Percentiles rank a stretch among this genome's conserved stretches.
Evolutionary conservation across 2,113 vertebrate genomes (phyloP).

Genomic region (Scopus umbretta): DNA sequence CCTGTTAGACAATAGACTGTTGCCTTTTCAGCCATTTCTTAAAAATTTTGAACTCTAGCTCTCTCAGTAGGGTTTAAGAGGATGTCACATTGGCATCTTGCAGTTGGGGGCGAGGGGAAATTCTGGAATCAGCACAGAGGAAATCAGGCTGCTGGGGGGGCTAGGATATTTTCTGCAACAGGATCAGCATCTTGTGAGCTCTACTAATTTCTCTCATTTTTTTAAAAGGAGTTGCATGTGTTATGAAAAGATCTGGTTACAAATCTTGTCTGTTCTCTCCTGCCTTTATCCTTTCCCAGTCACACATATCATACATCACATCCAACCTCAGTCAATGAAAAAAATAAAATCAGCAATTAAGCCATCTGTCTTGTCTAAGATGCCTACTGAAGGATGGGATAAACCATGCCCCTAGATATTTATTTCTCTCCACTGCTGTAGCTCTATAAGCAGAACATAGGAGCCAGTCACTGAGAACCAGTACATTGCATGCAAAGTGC

Average conservation of each 20-base stretch:
- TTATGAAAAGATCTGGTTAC: background rate
- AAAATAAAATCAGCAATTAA: background rate
- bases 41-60: background rate
- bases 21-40: background rate
- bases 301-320: background rate
- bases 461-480: background rate
- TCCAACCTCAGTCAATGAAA: background rate
- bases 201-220: background rate
- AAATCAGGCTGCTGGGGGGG: background rate
- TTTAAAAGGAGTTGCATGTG: background rate
- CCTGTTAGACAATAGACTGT: background rate
- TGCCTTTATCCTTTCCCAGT: background rate
- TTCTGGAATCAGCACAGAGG: background rate
- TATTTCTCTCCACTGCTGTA: background rate
- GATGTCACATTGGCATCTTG: too few species aligned
- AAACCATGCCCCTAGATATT: background rate
- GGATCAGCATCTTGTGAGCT: background rate
- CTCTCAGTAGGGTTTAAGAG: background rate
- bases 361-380: background rate
- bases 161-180: background rate
- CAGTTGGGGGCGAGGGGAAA: background rate
- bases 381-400: background rate
- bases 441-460: background rate
- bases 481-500: background rate
- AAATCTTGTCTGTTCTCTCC: background rate